A percentile compares a stretch with the other conserved stretches of the same genome.
Conservation (phyloP, 2,888 invertebrate species). For the Aleiodes leptofemur region DNA sequence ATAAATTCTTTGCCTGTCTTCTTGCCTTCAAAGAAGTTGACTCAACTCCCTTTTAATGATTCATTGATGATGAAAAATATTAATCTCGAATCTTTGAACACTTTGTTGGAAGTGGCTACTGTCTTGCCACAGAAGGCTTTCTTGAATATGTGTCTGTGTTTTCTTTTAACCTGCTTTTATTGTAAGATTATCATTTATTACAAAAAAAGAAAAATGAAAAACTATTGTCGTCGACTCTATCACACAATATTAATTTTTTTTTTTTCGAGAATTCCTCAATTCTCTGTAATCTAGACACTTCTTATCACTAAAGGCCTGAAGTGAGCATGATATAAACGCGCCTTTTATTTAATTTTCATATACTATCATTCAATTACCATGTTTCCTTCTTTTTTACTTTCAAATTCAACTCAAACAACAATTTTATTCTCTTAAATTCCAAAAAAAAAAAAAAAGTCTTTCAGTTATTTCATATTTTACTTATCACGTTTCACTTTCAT, state of each 20-base stretch:
- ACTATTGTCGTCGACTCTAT: slow-evolving; percentile 45
- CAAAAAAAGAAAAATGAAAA: slow-evolving; percentile 22
- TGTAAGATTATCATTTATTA: slow-evolving; percentile 9
- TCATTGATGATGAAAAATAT: neutral
- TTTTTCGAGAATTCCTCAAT: slow-evolving; percentile 26
- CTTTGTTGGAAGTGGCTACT: no score
- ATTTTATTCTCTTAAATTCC: slow-evolving; percentile 25
- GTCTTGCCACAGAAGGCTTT: no score
- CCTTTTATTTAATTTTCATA: neutral
- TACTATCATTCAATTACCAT: slow-evolving; percentile 18
- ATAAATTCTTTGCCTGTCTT: no score
- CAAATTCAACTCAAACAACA: neutral
- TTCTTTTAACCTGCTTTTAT: neutral
- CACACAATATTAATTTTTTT: slow-evolving; percentile 40
- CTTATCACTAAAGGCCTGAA: slow-evolving; percentile 41
- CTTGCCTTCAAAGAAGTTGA: neutral
- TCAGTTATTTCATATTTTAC: neutral
- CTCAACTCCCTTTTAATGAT: neutral
- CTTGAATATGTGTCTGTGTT: no score
- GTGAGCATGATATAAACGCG: slow-evolving; percentile 19
- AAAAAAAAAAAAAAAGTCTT: slow-evolving; percentile 10
- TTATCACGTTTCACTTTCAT: neutral
- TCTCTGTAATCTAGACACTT: slow-evolving; percentile 36
- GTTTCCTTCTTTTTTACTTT: neutral
- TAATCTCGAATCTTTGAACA: neutral